Conservation (phyloP, 2,888 invertebrate species). For the Asteroscopus sphinx region DNA sequence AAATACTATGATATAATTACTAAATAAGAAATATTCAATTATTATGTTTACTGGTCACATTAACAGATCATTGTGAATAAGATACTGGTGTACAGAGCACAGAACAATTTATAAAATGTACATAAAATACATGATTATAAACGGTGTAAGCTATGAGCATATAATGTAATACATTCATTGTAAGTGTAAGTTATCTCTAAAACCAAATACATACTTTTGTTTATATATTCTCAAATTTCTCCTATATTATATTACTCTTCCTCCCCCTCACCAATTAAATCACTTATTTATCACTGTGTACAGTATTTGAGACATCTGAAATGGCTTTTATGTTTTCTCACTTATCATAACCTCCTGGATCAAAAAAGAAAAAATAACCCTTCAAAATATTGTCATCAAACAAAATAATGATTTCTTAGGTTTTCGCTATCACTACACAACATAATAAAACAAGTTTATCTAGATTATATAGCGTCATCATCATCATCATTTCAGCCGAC, state of each 20-base stretch:
- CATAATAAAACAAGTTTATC: too few relatives aligned
- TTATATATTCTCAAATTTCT: slow-evolving; percentile 33
- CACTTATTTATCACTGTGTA: slow-evolving; percentile 46
- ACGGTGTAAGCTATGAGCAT: slow-evolving; percentile 57
- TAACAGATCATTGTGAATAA: slow-evolving; percentile 19
- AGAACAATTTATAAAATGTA: slow-evolving; percentile 48
- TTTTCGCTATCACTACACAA: too few relatives aligned
- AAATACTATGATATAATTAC: slow-evolving; percentile 29
- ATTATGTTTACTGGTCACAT: slow-evolving; percentile 18
- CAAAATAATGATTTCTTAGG: not conserved
- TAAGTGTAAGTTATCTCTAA: slow-evolving; percentile 35
- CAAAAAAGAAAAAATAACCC: too few relatives aligned
- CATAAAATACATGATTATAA: slow-evolving; percentile 47
- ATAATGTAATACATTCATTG: slow-evolving; percentile 49
- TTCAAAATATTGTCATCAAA: slow-evolving; percentile 9
- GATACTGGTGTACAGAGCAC: slow-evolving; percentile 21
- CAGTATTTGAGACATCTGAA: slow-evolving; percentile 16
- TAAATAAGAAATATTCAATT: slow-evolving; percentile 28
- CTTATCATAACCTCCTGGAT: not conserved
- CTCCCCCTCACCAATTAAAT: slow-evolving; percentile 17
- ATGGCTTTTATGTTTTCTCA: slow-evolving; percentile 10
- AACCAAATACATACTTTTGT: slow-evolving; percentile 35
- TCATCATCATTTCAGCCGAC: too few relatives aligned
- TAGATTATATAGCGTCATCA: too few relatives aligned
- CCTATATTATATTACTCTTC: slow-evolving; percentile 16